Conservation (phyloP, 2,888 invertebrate species). For the Coelopa pilipes region DNA sequence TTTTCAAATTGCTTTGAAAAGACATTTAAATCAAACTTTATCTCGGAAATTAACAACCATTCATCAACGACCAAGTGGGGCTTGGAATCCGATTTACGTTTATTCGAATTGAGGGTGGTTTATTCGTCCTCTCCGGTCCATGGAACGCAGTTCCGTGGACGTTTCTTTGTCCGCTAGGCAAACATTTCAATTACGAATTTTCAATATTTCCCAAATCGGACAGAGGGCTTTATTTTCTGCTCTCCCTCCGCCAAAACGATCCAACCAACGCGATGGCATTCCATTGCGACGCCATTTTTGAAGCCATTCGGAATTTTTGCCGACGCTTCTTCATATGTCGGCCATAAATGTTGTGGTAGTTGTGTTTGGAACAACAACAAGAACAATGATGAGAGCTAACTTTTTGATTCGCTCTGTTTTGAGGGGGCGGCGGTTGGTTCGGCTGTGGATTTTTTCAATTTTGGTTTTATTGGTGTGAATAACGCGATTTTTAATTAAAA, state of each 20-base stretch:
- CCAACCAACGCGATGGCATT: too few relatives aligned
- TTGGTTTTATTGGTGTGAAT: neutral
- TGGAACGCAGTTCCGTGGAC: neutral
- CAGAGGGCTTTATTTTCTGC: neutral
- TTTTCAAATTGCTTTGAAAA: too few relatives aligned
- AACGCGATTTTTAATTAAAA: constrained; percentile 33
- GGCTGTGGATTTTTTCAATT: neutral
- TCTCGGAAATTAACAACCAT: too few relatives aligned
- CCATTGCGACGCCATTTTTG: constrained; percentile 1
- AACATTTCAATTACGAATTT: constrained; percentile 21
- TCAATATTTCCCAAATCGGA: constrained; percentile 9
- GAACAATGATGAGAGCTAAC: neutral
- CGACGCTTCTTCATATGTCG: neutral
- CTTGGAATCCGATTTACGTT: neutral
- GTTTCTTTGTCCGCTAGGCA: neutral
- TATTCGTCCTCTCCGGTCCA: neutral
- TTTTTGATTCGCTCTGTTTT: neutral
- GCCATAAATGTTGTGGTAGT: constrained; percentile 4
- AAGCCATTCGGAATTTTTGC: neutral
- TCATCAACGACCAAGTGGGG: too few relatives aligned
- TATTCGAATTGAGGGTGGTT: neutral
- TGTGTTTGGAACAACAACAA: constrained; percentile 7
- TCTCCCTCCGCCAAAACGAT: too few relatives aligned
- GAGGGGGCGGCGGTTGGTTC: neutral
- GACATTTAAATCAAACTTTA: too few relatives aligned